These are phyloP conservation scores for Palaemon carinicauda DNA, from an alignment of 1,140 invertebrate genomes.

Conservation along the genomic window DNA sequence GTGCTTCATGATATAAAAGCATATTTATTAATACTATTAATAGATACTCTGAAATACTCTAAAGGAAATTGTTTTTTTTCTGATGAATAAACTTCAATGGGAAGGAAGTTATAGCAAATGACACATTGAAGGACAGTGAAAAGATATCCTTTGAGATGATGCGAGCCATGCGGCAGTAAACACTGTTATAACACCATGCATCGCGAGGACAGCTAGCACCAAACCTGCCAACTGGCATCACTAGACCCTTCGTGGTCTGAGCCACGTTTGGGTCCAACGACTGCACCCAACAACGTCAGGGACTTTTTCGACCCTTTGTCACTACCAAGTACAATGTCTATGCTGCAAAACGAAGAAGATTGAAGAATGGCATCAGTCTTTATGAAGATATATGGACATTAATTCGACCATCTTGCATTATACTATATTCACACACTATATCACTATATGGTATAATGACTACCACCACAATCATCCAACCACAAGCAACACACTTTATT, in stretches of 20 bases:
- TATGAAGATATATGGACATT: not conserved
- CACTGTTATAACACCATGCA: conserved; percentile 51
- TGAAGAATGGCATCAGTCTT: conserved; percentile 41
- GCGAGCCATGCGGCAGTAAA: conserved; percentile 45
- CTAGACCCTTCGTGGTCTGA: conserved; percentile 48
- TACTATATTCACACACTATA: not conserved
- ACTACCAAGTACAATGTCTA: conserved; percentile 57
- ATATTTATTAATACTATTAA: no score
- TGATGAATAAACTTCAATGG: no score
- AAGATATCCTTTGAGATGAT: not conserved
- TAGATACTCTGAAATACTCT: no score
- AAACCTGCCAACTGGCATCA: conserved; percentile 54
- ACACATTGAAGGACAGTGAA: not conserved
- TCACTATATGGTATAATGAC: no score
- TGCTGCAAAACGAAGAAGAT: conserved; percentile 56
- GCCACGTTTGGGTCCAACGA: conserved; percentile 38
- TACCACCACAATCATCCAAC: no score
- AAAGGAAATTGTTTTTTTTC: no score
- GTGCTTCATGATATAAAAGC: no score
- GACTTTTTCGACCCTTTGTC: conserved; percentile 55
- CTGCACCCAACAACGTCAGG: conserved; percentile 41
- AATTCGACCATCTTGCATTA: no score
- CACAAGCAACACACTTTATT: no score
- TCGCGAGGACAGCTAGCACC: conserved; percentile 55
- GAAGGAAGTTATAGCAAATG: no score